phyloP scores from a whole-genome alignment of 2,888 invertebrate species.

The Noctua comes region DNA sequence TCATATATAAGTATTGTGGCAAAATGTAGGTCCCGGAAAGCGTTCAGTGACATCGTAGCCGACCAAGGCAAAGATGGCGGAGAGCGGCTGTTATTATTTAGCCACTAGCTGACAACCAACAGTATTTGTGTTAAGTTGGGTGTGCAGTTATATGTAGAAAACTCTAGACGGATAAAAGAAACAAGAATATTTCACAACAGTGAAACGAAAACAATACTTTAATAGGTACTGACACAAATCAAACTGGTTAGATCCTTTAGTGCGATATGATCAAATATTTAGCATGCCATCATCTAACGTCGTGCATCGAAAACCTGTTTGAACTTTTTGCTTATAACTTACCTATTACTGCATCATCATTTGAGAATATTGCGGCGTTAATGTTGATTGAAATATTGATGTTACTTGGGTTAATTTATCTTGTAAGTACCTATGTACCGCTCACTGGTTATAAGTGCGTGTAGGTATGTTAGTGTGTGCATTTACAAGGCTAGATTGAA shows the following conservation, averaged over 20 bases:
- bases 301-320: conserved; percentile 45
- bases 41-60: not conserved
- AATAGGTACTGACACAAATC: not conserved
- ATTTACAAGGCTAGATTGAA: conserved; percentile 38
- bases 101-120: too few relatives aligned
- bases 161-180: not conserved
- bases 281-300: conserved; percentile 24
- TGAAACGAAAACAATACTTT: conserved; percentile 4
- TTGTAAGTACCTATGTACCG: not conserved
- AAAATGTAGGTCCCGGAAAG: not conserved
- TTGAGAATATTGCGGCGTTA: conserved; percentile 22
- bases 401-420: conserved; percentile 22
- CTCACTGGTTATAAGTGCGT: not conserved
- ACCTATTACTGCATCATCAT: not conserved
- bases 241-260: conserved; percentile 32
- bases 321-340: conserved; percentile 29
- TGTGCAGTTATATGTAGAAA: too few relatives aligned
- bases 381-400: conserved; percentile 39
- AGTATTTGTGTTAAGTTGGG: too few relatives aligned
- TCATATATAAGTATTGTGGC: too few relatives aligned
- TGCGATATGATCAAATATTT: conserved; percentile 53
- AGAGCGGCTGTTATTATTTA: too few relatives aligned
- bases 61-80: not conserved
- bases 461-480: not conserved
- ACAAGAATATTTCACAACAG: not conserved